Percentiles rank a stretch among this genome's conserved stretches.
Evolutionary conservation across 2,113 vertebrate species (phyloP).

Genomic region (Nipponia nippon): DNA sequence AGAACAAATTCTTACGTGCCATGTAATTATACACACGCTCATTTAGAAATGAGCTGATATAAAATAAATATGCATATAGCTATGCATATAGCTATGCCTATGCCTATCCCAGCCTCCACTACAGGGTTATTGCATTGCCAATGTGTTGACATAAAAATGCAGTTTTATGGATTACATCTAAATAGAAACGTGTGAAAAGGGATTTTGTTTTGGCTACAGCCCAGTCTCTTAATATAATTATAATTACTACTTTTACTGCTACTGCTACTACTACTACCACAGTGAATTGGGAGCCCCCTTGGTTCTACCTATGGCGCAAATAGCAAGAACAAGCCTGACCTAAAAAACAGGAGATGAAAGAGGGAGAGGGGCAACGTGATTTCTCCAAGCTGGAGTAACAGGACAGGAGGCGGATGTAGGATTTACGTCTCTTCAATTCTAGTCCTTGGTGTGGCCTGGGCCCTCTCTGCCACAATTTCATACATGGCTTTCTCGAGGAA

Average conservation of each 20-base stretch:
- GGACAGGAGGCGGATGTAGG: neutral
- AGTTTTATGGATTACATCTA: slow-evolving; percentile 44
- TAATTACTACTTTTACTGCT: slow-evolving; percentile 52
- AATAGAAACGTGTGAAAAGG: slow-evolving; percentile 35
- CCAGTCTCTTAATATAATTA: slow-evolving; percentile 41
- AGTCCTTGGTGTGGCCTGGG: neutral
- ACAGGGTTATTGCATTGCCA: neutral
- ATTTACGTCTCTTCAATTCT: neutral
- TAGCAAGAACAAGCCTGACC: neutral
- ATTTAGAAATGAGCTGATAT: neutral
- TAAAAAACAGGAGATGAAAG: neutral
- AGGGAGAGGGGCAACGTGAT: neutral
- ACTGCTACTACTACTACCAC: neutral
- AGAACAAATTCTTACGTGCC: neutral
- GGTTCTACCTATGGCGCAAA: neutral
- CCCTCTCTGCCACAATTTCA: neutral
- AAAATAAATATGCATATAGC: slow-evolving; percentile 5
- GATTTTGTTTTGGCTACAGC: slow-evolving; percentile 40
- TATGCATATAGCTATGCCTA: neutral
- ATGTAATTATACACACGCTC: neutral
- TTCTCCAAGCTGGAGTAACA: neutral
- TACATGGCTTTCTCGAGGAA: neutral
- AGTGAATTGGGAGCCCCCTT: neutral
- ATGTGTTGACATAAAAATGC: slow-evolving; percentile 46
- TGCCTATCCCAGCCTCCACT: neutral